Evolutionary conservation across 2,888 invertebrate genomes (phyloP), one percentile per base, ranked within the genome.

Genomic region (Drosophila quinaria): DNA sequence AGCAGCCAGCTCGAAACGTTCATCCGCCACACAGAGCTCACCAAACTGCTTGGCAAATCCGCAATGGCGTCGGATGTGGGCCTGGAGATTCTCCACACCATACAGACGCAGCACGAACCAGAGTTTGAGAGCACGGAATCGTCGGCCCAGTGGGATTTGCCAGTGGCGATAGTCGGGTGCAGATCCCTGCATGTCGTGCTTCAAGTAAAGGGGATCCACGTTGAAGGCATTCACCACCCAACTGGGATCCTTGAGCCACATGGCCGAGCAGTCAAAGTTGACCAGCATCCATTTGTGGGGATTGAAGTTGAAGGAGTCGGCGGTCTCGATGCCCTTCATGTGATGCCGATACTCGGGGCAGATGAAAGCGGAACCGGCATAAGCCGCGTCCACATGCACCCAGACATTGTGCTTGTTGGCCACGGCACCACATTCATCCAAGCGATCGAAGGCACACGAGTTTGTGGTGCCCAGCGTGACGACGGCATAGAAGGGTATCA

Each of bases 231-330:
- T 96, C 0, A 98, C 97, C 61, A 99, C 95, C 94, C 97, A 97
- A 52, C 96, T 95, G 73, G 97, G 97, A 90, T 97, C 95, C 89
- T 97, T 97, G 4, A 97, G 94, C 99, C 99, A 99, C 97, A 99
- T 96, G 0, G 99, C 96, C 11, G 99, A 99, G 91, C 99, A 99
- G 93, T 99, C 99, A 88, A 99, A 99, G 93, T 98, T 99, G n/a
- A 99, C 98, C 80, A 99, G 93, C 95, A 99, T 94, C 99, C 99
- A 99, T 93, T 99, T 99, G 93, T 99, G 99, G 0, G 99, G 99
- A 92, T 99, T 99, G 91, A 99, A 98, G 93, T 99, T 99, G 92
- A 99, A 98, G 0, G 99, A 99, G 90, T 98, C 97, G 0, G 98
- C 98, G 68, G 95, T 95, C 93, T 99, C 97, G 6, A 97, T 92